A percentile compares a stretch with the other conserved stretches of the same genome.
Conservation (phyloP, 35 echinoderm and acorn worm species). For the Lytechinus pictus region DNA sequence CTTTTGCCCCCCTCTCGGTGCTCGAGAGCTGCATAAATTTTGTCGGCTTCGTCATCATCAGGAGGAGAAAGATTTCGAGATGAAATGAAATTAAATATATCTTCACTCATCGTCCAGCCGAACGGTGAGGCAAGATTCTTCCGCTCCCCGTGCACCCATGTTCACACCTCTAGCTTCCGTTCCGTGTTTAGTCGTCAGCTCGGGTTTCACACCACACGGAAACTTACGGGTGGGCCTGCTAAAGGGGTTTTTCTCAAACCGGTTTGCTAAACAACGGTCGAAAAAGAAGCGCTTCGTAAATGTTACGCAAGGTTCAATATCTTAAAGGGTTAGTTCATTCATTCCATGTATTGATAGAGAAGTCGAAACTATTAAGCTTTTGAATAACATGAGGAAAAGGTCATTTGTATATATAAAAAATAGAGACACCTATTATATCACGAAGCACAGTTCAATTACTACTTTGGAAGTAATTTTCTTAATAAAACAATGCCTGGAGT, state of each 20-base stretch:
- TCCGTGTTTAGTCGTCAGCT: conserved; percentile 25
- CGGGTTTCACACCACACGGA: conserved; percentile 37
- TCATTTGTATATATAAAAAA: no score
- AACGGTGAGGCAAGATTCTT: conserved; percentile 12
- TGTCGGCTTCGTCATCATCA: neutral
- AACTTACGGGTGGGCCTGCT: neutral
- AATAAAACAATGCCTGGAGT: no score
- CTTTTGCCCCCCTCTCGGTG: neutral
- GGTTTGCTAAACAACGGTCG: neutral
- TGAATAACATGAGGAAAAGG: no score
- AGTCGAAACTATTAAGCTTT: no score
- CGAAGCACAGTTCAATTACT: no score
- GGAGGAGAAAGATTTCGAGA: neutral
- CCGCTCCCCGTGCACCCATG: neutral
- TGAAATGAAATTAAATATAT: conserved; percentile 46
- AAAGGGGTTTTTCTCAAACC: neutral
- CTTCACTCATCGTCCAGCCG: conserved; percentile 37
- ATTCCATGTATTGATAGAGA: no score
- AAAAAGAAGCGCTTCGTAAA: neutral
- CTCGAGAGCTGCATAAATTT: neutral
- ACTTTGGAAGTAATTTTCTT: no score
- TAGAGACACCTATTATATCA: no score
- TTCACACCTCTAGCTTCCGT: conserved; percentile 33
- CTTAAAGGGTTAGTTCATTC: no score
- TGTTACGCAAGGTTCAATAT: neutral